phyloP scores from a whole-genome alignment of 2,113 vertebrate species.

The Oryzias woworae region DNA sequence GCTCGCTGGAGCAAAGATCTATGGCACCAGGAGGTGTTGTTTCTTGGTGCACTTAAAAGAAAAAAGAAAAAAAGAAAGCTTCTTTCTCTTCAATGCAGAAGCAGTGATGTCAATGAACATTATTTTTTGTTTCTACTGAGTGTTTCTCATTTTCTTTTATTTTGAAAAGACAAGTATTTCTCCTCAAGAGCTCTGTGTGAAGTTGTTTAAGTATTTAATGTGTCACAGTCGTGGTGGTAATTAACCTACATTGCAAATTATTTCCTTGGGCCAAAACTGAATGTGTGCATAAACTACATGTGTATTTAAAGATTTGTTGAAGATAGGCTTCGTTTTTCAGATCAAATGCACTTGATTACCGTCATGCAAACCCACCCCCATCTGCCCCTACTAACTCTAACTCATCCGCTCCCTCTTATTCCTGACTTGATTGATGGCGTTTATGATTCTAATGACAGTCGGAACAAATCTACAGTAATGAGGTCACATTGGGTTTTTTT shows the following conservation, averaged over 20 bases:
- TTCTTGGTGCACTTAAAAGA: not conserved
- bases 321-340: conserved; percentile 40
- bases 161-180: not conserved
- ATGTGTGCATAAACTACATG: conserved; percentile 1
- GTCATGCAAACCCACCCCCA: conserved; percentile 16
- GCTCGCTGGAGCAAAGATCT: no score
- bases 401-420: conserved; percentile 69
- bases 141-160: conserved; percentile 1
- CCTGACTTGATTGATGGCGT: conserved; percentile 86
- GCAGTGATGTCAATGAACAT: not conserved
- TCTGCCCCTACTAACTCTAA: conserved; percentile 33
- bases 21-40: not conserved
- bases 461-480: conserved; percentile 92
- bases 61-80: not conserved
- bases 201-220: conserved; percentile 14
- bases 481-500: conserved; percentile 84
- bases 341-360: conserved; percentile 52
- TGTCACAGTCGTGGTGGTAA: conserved; percentile 18
- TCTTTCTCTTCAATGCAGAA: not conserved
- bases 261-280: conserved; percentile 20
- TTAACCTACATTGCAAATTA: conserved; percentile 12
- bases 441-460: conserved; percentile 91
- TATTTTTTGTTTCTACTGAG: conserved; percentile 1
- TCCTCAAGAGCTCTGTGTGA: conserved; percentile 14
- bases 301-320: conserved; percentile 31